A percentile compares a stretch with the other conserved stretches of the same genome.
Evolutionary conservation across 2,797 vertebrate species (phyloP).

Genomic region (Nannoperca obscura): DNA sequence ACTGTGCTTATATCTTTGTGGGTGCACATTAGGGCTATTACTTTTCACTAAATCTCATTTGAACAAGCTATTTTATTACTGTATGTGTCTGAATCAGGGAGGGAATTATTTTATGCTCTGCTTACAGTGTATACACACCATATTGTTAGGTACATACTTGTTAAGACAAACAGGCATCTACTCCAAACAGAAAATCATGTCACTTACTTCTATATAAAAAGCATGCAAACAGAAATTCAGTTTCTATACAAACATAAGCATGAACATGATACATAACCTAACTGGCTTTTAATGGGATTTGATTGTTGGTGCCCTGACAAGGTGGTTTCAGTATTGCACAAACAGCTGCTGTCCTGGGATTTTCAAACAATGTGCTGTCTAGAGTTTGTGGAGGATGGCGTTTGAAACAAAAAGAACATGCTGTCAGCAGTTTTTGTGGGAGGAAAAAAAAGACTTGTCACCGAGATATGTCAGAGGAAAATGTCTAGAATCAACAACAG

Average conservation of each 20-base stretch:
- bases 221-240: background rate
- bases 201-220: background rate
- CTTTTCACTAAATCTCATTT: slow-evolving; percentile 53
- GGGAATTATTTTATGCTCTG: background rate
- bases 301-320: slow-evolving; percentile 15
- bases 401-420: slow-evolving; percentile 10
- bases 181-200: background rate
- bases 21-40: slow-evolving; percentile 49
- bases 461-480: slow-evolving; percentile 22
- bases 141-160: background rate
- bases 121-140: background rate
- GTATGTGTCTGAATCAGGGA: slow-evolving; percentile 18
- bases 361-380: slow-evolving; percentile 12
- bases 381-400: slow-evolving; percentile 19
- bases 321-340: slow-evolving; percentile 1
- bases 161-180: slow-evolving; percentile 7
- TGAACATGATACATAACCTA: background rate
- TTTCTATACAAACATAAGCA: slow-evolving; percentile 1
- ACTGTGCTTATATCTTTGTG: slow-evolving; percentile 33
- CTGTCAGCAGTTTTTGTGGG: slow-evolving; percentile 24
- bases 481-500: slow-evolving; percentile 6
- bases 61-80: slow-evolving; percentile 24
- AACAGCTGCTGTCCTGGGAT: slow-evolving; percentile 31
- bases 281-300: slow-evolving; percentile 12
- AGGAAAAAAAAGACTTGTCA: slow-evolving; percentile 35